A percentile compares a stretch with the other conserved stretches of the same genome.
phyloP scores from a whole-genome alignment of 2,888 invertebrate species.

The Erebia palarica region DNA sequence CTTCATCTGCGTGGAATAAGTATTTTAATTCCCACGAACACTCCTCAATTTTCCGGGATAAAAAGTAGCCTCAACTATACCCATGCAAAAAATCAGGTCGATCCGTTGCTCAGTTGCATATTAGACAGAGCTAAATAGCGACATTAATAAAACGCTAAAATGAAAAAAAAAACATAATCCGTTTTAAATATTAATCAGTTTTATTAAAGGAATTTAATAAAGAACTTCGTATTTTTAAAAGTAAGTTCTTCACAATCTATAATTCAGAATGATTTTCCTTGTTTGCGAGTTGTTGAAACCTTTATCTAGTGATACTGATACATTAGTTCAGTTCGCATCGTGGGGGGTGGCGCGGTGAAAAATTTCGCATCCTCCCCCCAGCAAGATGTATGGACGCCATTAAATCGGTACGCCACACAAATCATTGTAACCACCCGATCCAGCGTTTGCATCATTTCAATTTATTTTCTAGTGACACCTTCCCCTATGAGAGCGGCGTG shows the following conservation, averaged over 20 bases:
- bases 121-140: no score
- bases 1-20: no score
- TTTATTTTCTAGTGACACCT: conserved; percentile 46
- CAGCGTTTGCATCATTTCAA: conserved; percentile 49
- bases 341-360: conserved; percentile 44
- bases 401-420: conserved; percentile 55
- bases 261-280: conserved; percentile 5
- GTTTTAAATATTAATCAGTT: not conserved
- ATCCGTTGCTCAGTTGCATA: no score
- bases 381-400: conserved; percentile 52
- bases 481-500: conserved; percentile 30
- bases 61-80: no score
- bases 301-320: conserved; percentile 26
- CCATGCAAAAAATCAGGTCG: no score
- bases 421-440: conserved; percentile 50
- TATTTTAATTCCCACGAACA: no score
- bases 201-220: no score
- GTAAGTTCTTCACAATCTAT: not conserved
- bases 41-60: no score
- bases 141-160: no score
- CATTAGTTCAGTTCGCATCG: conserved; percentile 37
- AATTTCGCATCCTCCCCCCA: conserved; percentile 47
- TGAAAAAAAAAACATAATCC: not conserved
- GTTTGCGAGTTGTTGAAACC: conserved; percentile 28
- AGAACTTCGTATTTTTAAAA: no score